Evolutionary conservation across 2,113 vertebrate genomes (phyloP), one percentile per base, ranked within the genome.

Genomic region (Oxyura jamaicensis): DNA sequence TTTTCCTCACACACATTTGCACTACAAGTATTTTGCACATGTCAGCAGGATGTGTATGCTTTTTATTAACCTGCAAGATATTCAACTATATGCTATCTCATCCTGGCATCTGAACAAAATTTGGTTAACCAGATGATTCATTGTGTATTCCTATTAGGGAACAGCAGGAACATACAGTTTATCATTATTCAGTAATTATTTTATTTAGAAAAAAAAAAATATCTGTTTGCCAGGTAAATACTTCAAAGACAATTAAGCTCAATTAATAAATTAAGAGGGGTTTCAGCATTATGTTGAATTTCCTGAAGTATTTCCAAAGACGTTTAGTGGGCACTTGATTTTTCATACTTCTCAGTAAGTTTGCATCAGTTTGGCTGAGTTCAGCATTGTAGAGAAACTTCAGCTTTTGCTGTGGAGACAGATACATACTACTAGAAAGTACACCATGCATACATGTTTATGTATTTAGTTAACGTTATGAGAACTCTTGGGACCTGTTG

Each of bases 51-150:
- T 67, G 39, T 12, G 48, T 68, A 67, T 55, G 76, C 46, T 91
- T 86, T 86, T 86, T 86, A 95, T 88, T 96, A 86, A 78, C 86
- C 39, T 86, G 52, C 65, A 77, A 93, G 76, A 67, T 78, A 86
- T 25, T 84, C 25, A 77, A 21, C 68, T 77, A 20, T 23, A 33
- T 35, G 16, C 52, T 86, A 86, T 77, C n/a, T 83, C 83, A 67
- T 58, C 35, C 68, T 80, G 85, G 92, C 63, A 88, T 60, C 75
- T 48, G 36, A 88, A 53, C 88, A 83, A 86, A 62, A 58, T 52
- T 35, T 77, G 63, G 59, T 75, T 60, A 89, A 67, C 21, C 50
- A 74, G 63, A 73, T 56, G 66, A 93, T 39, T 94, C 86, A 67
- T 8, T 46, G 31, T 28, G 31, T 19, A 21, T 52, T 93, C 71